Evolutionary conservation across 1,140 invertebrate species (phyloP).

Genomic region (Cotesia vestalis): DNA sequence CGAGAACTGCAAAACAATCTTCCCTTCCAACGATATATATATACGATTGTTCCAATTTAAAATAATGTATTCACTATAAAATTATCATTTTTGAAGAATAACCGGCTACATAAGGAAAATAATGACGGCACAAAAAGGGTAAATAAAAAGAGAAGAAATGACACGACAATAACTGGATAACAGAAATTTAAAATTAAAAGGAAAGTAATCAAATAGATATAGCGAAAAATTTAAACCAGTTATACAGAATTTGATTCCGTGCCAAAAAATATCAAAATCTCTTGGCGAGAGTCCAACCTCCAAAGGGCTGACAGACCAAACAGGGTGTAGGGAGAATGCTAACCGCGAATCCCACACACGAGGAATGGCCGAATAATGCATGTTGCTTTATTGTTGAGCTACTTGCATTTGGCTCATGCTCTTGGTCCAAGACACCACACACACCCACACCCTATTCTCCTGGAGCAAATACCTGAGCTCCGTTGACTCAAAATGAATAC

Average conservation of each 20-base stretch:
- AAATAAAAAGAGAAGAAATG: slow-evolving; percentile 1
- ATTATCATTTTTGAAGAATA: neutral
- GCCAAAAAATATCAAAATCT: slow-evolving; percentile 61
- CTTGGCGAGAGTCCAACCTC: slow-evolving; percentile 48
- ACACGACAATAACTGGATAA: slow-evolving; percentile 8
- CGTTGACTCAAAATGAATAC: too few relatives aligned
- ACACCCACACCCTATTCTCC: too few relatives aligned
- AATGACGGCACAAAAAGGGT: slow-evolving; percentile 22
- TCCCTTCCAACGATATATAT: neutral
- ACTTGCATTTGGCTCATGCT: neutral
- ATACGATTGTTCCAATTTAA: slow-evolving; percentile 13
- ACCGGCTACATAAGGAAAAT: slow-evolving; percentile 22
- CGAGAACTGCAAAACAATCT: neutral
- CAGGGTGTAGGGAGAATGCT: slow-evolving; percentile 31
- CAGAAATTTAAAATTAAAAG: slow-evolving; percentile 6
- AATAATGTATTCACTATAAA: slow-evolving; percentile 1
- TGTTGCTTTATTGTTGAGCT: slow-evolving; percentile 47
- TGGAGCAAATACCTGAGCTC: too few relatives aligned
- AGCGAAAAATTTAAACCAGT: slow-evolving; percentile 55
- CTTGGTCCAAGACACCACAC: neutral
- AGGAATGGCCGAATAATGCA: slow-evolving; percentile 50
- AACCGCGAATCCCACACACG: slow-evolving; percentile 46
- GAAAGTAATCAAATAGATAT: slow-evolving; percentile 32
- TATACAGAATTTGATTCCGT: slow-evolving; percentile 53
- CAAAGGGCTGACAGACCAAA: slow-evolving; percentile 12